Base-by-base conservation (phyloP, 2,888 invertebrate species). In the Limnephilus rhombicus region DNA sequence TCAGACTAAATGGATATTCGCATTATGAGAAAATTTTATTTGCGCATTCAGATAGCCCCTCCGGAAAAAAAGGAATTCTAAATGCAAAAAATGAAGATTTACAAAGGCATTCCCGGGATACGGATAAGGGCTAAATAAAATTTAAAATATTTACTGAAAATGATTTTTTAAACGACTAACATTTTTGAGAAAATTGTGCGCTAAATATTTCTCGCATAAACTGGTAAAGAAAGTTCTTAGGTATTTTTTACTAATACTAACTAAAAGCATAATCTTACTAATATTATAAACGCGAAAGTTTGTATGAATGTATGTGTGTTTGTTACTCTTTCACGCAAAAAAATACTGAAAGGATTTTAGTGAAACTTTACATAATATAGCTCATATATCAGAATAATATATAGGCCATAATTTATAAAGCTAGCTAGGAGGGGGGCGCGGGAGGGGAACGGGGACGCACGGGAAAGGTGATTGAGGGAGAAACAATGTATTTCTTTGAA, bases 71-170 rank as follows among this genome's bases (percentile, higher is more conserved):
- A 83, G 37, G 83, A 83, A 37, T 83, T 83, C n/a, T 24, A 37
- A 83, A 37, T 11, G 83, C 83, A 34, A n/a, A 83, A 34, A 83
- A 83, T 9, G 24, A 83, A 83, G 34, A 83, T 37, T 37, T 83
- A 83, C n/a, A 15, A 83, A 31, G 83, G 83, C 37, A 83, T 83
- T 83, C 83, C 34, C 24, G 24, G 37, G 34, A 34, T 34, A 83
- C 18, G 68, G 37, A 18, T 83, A 24, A 83, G 37, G 15, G 31
- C 83, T 15, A 15, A 34, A 18, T 13, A n/a, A 29, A 83, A 83
- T 83, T 34, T 7, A 37, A 83, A 83, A 83, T 34, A 83, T 83
- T 83, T 83, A 7, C 31, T 83, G 24, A 37, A 83, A 83, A 83
- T 3, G 1, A 12, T 83, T 37, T 37, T 37, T 18, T 3, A 83